These are phyloP conservation scores for Aplodontia rufa DNA, from an alignment of 2,113 vertebrate species.

Conservation along the genomic window DNA sequence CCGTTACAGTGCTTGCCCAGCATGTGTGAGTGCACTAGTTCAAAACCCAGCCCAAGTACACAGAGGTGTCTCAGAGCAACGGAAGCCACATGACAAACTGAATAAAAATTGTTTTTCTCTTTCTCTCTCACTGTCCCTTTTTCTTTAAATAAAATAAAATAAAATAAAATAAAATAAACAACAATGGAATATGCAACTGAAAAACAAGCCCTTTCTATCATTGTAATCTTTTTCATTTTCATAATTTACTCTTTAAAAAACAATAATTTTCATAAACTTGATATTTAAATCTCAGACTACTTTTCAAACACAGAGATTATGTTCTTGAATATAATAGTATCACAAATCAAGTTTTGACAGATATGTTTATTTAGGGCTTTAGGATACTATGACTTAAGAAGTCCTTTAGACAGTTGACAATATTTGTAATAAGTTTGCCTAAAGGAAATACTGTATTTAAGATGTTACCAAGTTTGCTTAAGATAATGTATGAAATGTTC, in stretches of 20 bases:
- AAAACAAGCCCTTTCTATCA: neutral
- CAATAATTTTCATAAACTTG: neutral
- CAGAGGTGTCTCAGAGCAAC: too few relatives aligned
- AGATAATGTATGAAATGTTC: conserved; percentile 46
- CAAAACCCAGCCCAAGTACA: too few relatives aligned
- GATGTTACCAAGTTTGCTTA: conserved; percentile 17
- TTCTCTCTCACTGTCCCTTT: too few relatives aligned
- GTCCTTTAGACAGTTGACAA: conserved; percentile 5
- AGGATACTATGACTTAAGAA: conserved; percentile 2
- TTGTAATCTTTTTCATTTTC: neutral
- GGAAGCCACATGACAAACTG: too few relatives aligned
- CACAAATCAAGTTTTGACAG: neutral
- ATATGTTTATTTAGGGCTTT: conserved; percentile 42
- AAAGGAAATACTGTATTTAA: conserved; percentile 7
- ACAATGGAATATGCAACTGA: neutral
- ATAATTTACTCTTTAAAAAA: conserved; percentile 30
- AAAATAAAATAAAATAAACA: too few relatives aligned
- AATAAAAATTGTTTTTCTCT: too few relatives aligned
- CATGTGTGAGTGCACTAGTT: too few relatives aligned
- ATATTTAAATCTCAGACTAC: conserved; percentile 35
- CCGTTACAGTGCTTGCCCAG: too few relatives aligned
- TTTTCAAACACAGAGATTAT: neutral
- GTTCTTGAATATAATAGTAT: neutral
- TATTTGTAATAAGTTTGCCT: conserved; percentile 36
- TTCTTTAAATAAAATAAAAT: too few relatives aligned